These are phyloP conservation scores for Nibea coibor DNA, from an alignment of 2,113 vertebrate species.

Conservation along the genomic window DNA sequence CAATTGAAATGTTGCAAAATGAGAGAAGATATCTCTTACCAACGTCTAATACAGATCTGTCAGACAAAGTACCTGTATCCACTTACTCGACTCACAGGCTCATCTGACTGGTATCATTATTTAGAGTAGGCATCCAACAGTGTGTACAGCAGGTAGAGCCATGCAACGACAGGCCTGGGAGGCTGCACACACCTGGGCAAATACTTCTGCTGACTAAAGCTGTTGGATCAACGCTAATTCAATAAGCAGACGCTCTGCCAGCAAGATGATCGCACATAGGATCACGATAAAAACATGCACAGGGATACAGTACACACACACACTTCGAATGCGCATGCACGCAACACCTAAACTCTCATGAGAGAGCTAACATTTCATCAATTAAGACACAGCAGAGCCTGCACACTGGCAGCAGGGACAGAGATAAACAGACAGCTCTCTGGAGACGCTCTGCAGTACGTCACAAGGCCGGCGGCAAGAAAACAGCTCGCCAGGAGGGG, in stretches of 20 bases:
- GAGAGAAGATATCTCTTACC: background rate
- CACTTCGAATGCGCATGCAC: background rate
- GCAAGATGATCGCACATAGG: slow-evolving; percentile 18
- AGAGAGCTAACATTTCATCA: slow-evolving; percentile 64
- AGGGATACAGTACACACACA: background rate
- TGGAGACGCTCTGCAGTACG: slow-evolving; percentile 54
- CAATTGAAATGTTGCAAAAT: background rate
- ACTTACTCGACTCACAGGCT: slow-evolving; percentile 1
- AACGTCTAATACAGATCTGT: background rate
- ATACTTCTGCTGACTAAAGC: slow-evolving; percentile 53
- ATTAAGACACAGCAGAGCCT: slow-evolving; percentile 61
- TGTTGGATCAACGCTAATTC: slow-evolving; percentile 60
- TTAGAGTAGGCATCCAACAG: background rate
- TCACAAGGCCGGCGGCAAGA: slow-evolving; percentile 56
- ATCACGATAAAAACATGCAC: slow-evolving; percentile 18
- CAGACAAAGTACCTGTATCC: background rate
- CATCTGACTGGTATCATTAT: background rate
- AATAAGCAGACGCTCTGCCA: slow-evolving; percentile 59
- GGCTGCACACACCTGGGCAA: slow-evolving; percentile 43
- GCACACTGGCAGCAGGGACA: slow-evolving; percentile 37
- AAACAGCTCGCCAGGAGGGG: slow-evolving; percentile 60
- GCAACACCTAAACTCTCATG: slow-evolving; percentile 23
- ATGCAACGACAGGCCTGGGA: slow-evolving; percentile 2
- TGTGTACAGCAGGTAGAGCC: slow-evolving; percentile 18
- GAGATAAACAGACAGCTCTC: slow-evolving; percentile 68